phyloP scores from a whole-genome alignment of 2,888 invertebrate genomes.

The Melinaea menophilus region DNA sequence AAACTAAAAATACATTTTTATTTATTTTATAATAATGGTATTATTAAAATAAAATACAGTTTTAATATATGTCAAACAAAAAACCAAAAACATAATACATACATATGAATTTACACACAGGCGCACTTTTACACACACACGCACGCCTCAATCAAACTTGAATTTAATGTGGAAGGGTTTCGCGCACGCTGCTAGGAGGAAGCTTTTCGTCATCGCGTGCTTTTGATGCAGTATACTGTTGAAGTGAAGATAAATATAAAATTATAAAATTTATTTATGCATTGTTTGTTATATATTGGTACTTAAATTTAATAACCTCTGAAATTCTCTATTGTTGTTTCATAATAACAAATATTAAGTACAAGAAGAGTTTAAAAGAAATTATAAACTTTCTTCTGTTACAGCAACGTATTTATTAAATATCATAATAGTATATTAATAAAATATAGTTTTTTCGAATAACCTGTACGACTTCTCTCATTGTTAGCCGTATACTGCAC shows the following conservation, averaged over 20 bases:
- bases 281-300: too few species aligned
- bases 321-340: too few species aligned
- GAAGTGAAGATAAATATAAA: conserved; percentile 38
- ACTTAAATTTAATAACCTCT: too few species aligned
- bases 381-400: neutral
- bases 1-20: too few species aligned
- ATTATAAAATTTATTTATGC: neutral
- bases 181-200: conserved; percentile 53
- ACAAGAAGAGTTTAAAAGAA: too few species aligned
- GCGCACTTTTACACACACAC: conserved; percentile 26
- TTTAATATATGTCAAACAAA: too few species aligned
- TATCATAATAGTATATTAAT: conserved; percentile 2
- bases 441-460: neutral
- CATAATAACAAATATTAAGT: too few species aligned
- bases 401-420: neutral
- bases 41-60: too few species aligned
- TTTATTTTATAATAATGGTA: too few species aligned
- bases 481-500: conserved; percentile 42
- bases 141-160: conserved; percentile 54
- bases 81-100: neutral
- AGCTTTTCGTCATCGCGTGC: conserved; percentile 41
- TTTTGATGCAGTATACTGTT: conserved; percentile 41
- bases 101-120: conserved; percentile 35
- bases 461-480: conserved; percentile 40
- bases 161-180: conserved; percentile 62